A percentile compares a stretch with the other conserved stretches of the same genome.
phyloP scores from a whole-genome alignment of 2,797 vertebrate genomes.

The Tympanoctomys barrerae region DNA sequence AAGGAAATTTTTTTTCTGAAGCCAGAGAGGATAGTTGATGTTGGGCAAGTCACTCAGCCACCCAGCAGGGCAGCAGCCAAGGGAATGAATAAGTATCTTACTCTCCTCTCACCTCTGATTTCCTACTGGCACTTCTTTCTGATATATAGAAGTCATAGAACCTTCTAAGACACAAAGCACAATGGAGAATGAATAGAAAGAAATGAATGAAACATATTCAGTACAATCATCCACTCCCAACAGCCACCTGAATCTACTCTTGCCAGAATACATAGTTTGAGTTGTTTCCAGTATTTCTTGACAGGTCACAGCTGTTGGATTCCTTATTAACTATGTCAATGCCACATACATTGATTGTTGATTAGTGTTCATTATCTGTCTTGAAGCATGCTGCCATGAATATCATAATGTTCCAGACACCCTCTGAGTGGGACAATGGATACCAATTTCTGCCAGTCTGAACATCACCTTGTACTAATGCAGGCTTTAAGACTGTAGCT shows the following conservation, averaged over 20 bases:
- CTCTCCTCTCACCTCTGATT: not conserved
- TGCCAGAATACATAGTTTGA: conserved; percentile 44
- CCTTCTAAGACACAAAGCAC: not conserved
- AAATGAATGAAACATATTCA: conserved; percentile 1
- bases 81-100: not conserved
- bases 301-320: not conserved
- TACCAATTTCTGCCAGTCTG: conserved; percentile 25
- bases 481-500: conserved; percentile 41
- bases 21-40: conserved; percentile 1
- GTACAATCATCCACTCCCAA: conserved; percentile 29
- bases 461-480: conserved; percentile 1
- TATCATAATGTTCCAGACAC: conserved; percentile 31
- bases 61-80: not conserved
- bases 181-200: conserved; percentile 3
- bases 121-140: not conserved
- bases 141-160: not conserved
- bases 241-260: not conserved
- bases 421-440: not conserved
- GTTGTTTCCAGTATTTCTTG: conserved; percentile 38
- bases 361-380: conserved; percentile 18
- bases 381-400: conserved; percentile 39
- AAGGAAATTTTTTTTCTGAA: not conserved
- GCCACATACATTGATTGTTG: conserved; percentile 26
- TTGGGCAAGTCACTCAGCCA: not conserved
- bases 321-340: conserved; percentile 28